Percentiles rank a stretch among this genome's conserved stretches.
Conservation (phyloP, 2,797 vertebrate genomes). For the Sebastes minor region DNA sequence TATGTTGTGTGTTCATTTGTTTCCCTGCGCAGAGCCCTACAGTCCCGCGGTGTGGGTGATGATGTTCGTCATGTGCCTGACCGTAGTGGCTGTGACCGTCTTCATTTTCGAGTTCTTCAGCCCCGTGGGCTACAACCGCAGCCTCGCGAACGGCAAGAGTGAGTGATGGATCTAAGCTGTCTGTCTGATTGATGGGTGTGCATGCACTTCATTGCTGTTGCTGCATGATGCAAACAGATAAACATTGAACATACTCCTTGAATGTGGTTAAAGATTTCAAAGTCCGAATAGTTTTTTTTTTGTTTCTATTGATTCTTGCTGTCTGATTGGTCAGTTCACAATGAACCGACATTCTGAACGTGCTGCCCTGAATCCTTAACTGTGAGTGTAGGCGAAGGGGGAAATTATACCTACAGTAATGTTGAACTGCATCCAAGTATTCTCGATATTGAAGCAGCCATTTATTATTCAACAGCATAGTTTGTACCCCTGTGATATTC, state of each 20-base stretch:
- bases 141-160: slow-evolving; percentile 92
- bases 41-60: slow-evolving; percentile 97
- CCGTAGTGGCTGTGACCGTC: slow-evolving; percentile 94
- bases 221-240: slow-evolving; percentile 40
- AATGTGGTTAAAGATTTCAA: background rate
- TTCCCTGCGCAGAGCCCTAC: slow-evolving; percentile 87
- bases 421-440: slow-evolving; percentile 61
- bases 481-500: slow-evolving; percentile 70
- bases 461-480: slow-evolving; percentile 73
- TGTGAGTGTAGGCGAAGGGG: slow-evolving; percentile 13
- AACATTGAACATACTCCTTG: slow-evolving; percentile 5
- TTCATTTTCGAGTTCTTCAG: slow-evolving; percentile 99
- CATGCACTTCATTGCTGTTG: slow-evolving; percentile 24
- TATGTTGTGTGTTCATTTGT: background rate
- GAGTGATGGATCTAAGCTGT: slow-evolving; percentile 74
- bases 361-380: slow-evolving; percentile 24
- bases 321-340: slow-evolving; percentile 13
- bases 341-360: slow-evolving; percentile 8
- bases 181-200: slow-evolving; percentile 39
- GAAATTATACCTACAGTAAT: slow-evolving; percentile 38
- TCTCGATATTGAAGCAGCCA: slow-evolving; percentile 58
- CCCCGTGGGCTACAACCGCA: slow-evolving; percentile 96
- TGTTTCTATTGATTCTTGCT: background rate
- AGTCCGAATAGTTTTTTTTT: slow-evolving; percentile 1
- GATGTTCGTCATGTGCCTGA: slow-evolving; percentile 99